phyloP scores from a whole-genome alignment of 2,888 invertebrate species.

The Pyrochroa serraticornis region DNA sequence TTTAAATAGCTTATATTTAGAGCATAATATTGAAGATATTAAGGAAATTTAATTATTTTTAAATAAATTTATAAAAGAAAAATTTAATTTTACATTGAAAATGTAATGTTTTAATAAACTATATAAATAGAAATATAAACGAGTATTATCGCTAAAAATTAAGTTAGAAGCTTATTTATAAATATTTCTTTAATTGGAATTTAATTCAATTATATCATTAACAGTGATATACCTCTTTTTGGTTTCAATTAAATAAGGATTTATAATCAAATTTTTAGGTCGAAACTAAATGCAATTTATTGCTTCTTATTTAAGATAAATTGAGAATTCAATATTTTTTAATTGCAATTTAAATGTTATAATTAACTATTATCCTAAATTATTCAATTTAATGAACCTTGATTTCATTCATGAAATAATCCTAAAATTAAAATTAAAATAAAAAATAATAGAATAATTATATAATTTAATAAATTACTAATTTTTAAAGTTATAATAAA shows the following conservation, averaged over 20 bases:
- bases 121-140: constrained; percentile 66
- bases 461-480: constrained; percentile 46
- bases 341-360: constrained; percentile 60
- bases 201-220: constrained; percentile 66
- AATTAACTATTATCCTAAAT: constrained; percentile 57
- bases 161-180: constrained; percentile 69
- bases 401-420: constrained; percentile 63
- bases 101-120: constrained; percentile 72
- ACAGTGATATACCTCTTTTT: constrained; percentile 69
- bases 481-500: constrained; percentile 59
- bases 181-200: constrained; percentile 68
- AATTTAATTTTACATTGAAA: constrained; percentile 68
- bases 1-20: constrained; percentile 59
- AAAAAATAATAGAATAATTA: constrained; percentile 41
- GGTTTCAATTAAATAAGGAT: constrained; percentile 61
- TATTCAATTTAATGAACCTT: constrained; percentile 67
- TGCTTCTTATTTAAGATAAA: constrained; percentile 58
- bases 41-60: constrained; percentile 48
- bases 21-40: constrained; percentile 60
- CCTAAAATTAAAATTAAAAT: constrained; percentile 63
- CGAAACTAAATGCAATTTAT: constrained; percentile 62
- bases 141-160: constrained; percentile 58
- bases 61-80: constrained; percentile 50
- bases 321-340: constrained; percentile 58
- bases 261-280: constrained; percentile 56